Conservation (phyloP, 2,888 invertebrate species). For the Drosophila bunnanda region DNA sequence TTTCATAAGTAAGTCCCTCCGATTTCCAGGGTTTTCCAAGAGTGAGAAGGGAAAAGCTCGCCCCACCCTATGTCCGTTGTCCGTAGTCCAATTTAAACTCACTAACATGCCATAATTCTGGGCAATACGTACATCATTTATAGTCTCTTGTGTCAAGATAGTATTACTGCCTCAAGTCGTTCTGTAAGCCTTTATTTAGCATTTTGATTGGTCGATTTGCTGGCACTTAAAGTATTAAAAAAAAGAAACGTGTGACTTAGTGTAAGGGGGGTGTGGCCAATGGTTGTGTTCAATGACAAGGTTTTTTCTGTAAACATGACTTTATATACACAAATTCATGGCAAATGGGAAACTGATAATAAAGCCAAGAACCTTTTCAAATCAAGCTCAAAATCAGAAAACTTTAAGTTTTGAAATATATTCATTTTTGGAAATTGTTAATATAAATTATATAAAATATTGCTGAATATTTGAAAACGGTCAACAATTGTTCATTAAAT, state of each 20-base stretch:
- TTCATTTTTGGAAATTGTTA: no score
- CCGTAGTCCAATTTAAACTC: slow-evolving; percentile 9
- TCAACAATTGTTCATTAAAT: no score
- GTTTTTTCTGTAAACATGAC: background rate
- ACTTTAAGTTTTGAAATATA: no score
- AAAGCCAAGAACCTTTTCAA: no score
- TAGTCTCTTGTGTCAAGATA: slow-evolving; percentile 21
- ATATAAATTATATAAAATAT: no score
- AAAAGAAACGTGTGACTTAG: background rate
- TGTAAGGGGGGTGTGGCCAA: background rate
- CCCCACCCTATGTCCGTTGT: slow-evolving; percentile 7
- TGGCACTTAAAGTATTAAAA: slow-evolving; percentile 5
- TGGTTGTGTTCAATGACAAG: background rate
- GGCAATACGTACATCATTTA: slow-evolving; percentile 16
- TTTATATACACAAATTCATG: background rate
- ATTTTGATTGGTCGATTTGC: slow-evolving; percentile 30
- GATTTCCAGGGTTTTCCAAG: background rate
- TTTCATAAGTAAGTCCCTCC: background rate
- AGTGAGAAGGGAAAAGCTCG: background rate
- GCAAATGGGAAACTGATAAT: background rate
- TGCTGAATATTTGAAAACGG: no score
- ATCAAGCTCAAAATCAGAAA: no score
- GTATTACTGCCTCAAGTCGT: background rate
- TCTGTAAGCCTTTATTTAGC: slow-evolving; percentile 4
- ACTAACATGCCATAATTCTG: slow-evolving; percentile 14